Percentiles rank a stretch among this genome's conserved stretches.
phyloP scores from a whole-genome alignment of 2,113 vertebrate genomes.

The Paramormyrops kingsleyae region DNA sequence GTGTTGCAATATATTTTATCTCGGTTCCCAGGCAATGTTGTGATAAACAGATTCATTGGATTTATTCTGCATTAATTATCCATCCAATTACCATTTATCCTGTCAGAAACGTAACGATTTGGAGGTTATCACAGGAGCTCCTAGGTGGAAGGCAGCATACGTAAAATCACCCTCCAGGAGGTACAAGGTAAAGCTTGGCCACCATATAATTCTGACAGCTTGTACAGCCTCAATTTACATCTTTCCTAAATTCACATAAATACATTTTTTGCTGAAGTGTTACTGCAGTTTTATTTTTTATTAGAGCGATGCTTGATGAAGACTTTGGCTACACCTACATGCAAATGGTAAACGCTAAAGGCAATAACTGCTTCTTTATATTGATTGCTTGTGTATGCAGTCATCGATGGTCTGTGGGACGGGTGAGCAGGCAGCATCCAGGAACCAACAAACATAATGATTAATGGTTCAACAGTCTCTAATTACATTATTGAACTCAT shows the following conservation, averaged over 20 bases:
- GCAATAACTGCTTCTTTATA: neutral
- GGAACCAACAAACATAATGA: neutral
- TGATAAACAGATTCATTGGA: neutral
- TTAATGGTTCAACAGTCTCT: neutral
- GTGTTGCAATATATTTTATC: neutral
- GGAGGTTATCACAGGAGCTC: neutral
- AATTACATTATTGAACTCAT: conserved; percentile 7
- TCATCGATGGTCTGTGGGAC: neutral
- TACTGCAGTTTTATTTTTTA: neutral
- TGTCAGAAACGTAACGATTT: neutral
- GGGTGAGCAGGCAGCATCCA: neutral
- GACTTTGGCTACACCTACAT: neutral
- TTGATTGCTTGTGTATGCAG: neutral
- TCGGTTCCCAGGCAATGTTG: neutral
- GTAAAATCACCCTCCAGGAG: neutral
- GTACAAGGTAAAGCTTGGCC: neutral
- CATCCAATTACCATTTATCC: neutral
- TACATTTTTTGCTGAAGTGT: neutral
- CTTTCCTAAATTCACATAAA: neutral
- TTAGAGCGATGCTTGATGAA: neutral
- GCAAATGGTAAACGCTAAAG: neutral
- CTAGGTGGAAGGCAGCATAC: neutral
- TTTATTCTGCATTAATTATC: conserved; percentile 2
- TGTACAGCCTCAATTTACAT: neutral
- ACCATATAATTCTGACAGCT: neutral